phyloP scores from a whole-genome alignment of 2,888 invertebrate genomes.

The Drosophila prostipennis region DNA sequence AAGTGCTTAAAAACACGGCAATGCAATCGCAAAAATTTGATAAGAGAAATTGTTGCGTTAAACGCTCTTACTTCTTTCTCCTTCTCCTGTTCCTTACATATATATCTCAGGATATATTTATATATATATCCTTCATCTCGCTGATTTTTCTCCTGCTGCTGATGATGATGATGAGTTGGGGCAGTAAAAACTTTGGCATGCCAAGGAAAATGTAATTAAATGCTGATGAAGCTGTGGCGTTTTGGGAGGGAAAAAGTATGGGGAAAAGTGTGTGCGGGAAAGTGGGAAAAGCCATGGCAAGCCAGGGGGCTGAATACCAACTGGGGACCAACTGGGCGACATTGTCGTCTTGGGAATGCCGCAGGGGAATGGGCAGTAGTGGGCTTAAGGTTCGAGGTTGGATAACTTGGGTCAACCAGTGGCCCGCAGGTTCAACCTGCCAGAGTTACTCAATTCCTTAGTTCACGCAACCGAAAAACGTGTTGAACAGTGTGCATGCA shows the following conservation, averaged over 20 bases:
- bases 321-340: conserved; percentile 55
- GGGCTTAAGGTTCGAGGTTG: background rate
- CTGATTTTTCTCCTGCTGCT: conserved; percentile 6
- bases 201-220: conserved; percentile 70
- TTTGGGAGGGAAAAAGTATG: conserved; percentile 1
- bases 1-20: conserved; percentile 22
- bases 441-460: conserved; percentile 72
- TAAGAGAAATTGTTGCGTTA: conserved; percentile 36
- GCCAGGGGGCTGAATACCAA: conserved; percentile 11
- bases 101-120: background rate
- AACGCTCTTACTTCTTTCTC: conserved; percentile 33
- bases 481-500: conserved; percentile 53
- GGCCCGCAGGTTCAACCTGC: conserved; percentile 31
- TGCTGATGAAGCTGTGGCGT: conserved; percentile 54
- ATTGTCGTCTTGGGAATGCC: conserved; percentile 58
- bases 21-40: conserved; percentile 30
- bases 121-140: background rate
- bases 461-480: conserved; percentile 73
- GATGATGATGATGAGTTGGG: conserved; percentile 31
- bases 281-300: background rate
- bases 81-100: background rate
- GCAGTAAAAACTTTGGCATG: conserved; percentile 45
- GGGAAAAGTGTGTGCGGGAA: conserved; percentile 5
- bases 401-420: conserved; percentile 23
- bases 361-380: conserved; percentile 2